A percentile compares a stretch with the other conserved stretches of the same genome.
Evolutionary conservation across 1,140 invertebrate species (phyloP).

Genomic region (Orchesella cincta): DNA sequence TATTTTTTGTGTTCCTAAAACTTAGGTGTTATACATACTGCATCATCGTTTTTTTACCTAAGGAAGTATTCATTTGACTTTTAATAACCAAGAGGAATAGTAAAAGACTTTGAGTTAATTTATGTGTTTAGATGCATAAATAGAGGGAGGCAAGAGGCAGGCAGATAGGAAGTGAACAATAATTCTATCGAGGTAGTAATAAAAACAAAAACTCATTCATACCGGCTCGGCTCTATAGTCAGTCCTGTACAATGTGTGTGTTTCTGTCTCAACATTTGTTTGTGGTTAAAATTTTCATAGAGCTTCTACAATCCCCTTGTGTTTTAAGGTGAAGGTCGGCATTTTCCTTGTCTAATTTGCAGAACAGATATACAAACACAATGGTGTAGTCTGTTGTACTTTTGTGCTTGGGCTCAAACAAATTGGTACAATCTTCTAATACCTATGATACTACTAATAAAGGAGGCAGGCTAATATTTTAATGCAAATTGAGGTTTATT

Average conservation of each 20-base stretch:
- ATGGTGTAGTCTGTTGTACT: neutral
- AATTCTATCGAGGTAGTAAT: no score
- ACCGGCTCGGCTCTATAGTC: neutral
- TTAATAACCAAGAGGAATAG: neutral
- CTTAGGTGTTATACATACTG: no score
- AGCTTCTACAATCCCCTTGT: neutral
- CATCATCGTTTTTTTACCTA: no score
- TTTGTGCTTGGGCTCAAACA: neutral
- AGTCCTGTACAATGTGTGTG: no score
- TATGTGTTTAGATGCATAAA: neutral
- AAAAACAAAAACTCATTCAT: neutral
- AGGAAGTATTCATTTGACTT: neutral
- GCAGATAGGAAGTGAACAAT: neutral
- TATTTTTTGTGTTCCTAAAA: no score
- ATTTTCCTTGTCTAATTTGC: constrained; percentile 4
- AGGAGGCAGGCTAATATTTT: no score
- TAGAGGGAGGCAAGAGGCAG: neutral
- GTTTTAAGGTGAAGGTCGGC: constrained; percentile 15
- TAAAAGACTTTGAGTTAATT: no score
- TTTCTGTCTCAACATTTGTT: no score
- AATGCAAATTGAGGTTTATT: neutral
- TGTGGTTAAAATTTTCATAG: neutral
- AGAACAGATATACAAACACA: no score
- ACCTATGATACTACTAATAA: no score
- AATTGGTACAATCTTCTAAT: neutral